phyloP scores from a whole-genome alignment of 2,113 vertebrate genomes.

The human (Homo sapiens) region GRCh38 chr9:80932501-80933000 shows the following conservation, averaged over 20 bases:
- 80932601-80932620: conserved; percentile 16
- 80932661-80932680: conserved; percentile 40
- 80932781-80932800: background rate
- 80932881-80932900: background rate
- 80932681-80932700: conserved; percentile 16
- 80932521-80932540: background rate
- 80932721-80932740: conserved; percentile 46
- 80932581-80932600: background rate
- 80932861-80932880: background rate
- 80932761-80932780: background rate
- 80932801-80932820: conserved; percentile 48
- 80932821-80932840: conserved; percentile 27
- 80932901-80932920: background rate
- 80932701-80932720: background rate
- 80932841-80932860: background rate
- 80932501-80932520: background rate
- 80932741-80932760: background rate
- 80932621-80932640: conserved; percentile 37
- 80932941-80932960: background rate
- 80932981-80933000: background rate
- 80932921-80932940: background rate
- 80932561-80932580: background rate
- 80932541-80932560: background rate
- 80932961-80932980: background rate
- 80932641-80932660: conserved; percentile 49